Evolutionary conservation across 2,797 vertebrate genomes (phyloP).

Genomic region (Scarus forsteni): DNA sequence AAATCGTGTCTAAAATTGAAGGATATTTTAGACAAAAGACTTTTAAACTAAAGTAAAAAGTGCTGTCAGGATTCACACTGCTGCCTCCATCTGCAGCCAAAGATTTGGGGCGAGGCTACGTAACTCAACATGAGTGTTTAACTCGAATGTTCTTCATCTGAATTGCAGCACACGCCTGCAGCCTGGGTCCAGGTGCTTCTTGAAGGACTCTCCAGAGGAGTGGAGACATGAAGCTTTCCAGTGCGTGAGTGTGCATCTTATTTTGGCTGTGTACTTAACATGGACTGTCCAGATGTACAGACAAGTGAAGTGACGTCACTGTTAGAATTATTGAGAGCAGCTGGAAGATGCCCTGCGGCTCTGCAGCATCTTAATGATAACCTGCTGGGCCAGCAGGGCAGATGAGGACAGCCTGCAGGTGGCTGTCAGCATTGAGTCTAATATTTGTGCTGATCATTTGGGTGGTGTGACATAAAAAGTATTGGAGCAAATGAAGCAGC

Average conservation of each 20-base stretch:
- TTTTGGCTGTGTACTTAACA: background rate
- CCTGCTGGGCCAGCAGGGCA: background rate
- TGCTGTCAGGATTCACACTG: no score
- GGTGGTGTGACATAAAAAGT: no score
- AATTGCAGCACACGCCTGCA: conserved; percentile 4
- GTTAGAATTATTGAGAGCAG: background rate
- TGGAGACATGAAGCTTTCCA: conserved; percentile 5
- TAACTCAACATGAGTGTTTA: background rate
- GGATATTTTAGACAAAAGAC: no score
- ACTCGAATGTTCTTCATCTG: conserved; percentile 12
- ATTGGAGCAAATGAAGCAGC: no score
- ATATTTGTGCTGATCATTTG: conserved; percentile 23
- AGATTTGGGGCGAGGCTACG: background rate
- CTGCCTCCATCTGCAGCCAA: background rate
- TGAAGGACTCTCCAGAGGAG: conserved; percentile 4
- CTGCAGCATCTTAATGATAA: background rate
- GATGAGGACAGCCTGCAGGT: background rate
- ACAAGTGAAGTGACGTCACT: background rate
- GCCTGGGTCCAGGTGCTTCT: background rate
- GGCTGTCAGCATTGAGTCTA: background rate
- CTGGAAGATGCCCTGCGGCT: background rate
- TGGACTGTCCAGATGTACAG: background rate
- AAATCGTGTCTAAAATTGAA: no score
- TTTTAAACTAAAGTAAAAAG: no score
- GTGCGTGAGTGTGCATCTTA: background rate